Conservation (phyloP, 2,888 invertebrate genomes). For the Sphaeridia pumilis region DNA sequence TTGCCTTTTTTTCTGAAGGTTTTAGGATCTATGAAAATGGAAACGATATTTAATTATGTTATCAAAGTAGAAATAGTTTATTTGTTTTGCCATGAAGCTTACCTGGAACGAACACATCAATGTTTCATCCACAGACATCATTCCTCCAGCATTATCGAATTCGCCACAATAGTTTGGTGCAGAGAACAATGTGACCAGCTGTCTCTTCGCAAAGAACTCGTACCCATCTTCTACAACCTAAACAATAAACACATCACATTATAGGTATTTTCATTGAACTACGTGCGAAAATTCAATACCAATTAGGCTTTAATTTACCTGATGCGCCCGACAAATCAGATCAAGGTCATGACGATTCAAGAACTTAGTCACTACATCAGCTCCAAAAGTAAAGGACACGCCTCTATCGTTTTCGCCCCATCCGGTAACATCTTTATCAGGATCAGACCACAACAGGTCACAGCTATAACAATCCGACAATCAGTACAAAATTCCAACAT, state of each 20-base stretch:
- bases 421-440: conserved; percentile 55
- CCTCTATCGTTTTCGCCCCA: conserved; percentile 95
- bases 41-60: no score
- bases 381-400: conserved; percentile 96
- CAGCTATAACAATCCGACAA: no score
- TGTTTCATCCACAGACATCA: conserved; percentile 99
- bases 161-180: conserved; percentile 98
- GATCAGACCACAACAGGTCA: conserved; percentile 94
- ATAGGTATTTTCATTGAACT: background rate
- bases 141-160: conserved; percentile 97
- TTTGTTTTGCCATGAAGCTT: no score
- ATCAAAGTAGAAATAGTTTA: no score
- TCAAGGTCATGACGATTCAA: conserved; percentile 93
- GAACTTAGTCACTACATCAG: conserved; percentile 93
- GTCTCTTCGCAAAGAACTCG: conserved; percentile 97
- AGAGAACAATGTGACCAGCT: conserved; percentile 96
- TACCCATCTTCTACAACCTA: conserved; percentile 97
- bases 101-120: conserved; percentile 99
- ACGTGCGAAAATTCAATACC: no score
- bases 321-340: conserved; percentile 94
- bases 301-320: no score
- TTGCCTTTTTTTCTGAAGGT: conserved; percentile 99
- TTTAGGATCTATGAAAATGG: conserved; percentile 87
- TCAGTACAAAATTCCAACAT: no score
- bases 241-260: conserved; percentile 13